Evolutionary conservation across 2,888 invertebrate genomes (phyloP).

Genomic region (Xestobium rufovillosum): DNA sequence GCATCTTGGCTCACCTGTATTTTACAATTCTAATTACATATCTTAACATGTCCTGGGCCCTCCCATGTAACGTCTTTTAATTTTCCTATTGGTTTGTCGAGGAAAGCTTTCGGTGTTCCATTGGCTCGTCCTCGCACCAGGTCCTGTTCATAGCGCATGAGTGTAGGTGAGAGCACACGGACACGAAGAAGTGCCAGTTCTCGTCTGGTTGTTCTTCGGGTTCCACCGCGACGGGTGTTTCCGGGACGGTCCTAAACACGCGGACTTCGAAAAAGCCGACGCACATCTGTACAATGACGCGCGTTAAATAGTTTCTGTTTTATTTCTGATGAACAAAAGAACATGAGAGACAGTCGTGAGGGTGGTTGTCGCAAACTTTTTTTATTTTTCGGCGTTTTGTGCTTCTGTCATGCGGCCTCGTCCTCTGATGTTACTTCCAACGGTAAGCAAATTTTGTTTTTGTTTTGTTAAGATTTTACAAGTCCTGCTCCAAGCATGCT

Average conservation of each 20-base stretch:
- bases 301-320: no score
- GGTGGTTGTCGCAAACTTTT: no score
- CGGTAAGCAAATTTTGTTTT: conserved; percentile 28
- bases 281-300: no score
- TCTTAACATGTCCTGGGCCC: conserved; percentile 41
- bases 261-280: no score
- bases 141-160: conserved; percentile 37
- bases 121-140: conserved; percentile 35
- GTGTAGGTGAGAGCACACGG: conserved; percentile 34
- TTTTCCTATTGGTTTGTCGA: conserved; percentile 42
- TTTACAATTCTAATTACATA: conserved; percentile 43
- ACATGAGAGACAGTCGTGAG: no score
- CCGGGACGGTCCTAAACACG: conserved; percentile 27
- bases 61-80: conserved; percentile 44
- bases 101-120: conserved; percentile 37
- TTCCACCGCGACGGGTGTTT: conserved; percentile 27
- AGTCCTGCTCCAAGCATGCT: no score
- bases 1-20: conserved; percentile 25
- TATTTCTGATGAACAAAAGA: no score
- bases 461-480: no score
- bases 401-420: conserved; percentile 25
- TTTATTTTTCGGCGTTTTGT: conserved; percentile 27
- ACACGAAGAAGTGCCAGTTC: conserved; percentile 35
- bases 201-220: conserved; percentile 29
- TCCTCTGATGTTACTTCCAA: conserved; percentile 33